phyloP scores from a whole-genome alignment of 2,797 vertebrate genomes.

The Cetoscarus ocellatus region DNA sequence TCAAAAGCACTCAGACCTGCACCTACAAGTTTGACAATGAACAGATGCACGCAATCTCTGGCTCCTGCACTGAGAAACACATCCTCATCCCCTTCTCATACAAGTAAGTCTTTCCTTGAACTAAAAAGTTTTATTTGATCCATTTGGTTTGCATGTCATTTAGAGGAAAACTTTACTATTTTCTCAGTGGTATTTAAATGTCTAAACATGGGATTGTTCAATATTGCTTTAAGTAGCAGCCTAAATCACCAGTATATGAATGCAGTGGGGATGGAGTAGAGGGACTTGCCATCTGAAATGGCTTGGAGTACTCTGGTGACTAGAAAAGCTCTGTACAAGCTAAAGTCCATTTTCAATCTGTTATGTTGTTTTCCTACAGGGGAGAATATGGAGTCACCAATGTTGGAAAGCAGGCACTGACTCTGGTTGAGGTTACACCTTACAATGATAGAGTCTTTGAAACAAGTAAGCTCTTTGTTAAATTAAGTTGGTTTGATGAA shows the following conservation, averaged over 20 bases:
- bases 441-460: conserved; percentile 91
- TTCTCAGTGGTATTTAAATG: too few species aligned
- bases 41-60: conserved; percentile 90
- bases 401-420: conserved; percentile 90
- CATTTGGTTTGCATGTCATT: not conserved
- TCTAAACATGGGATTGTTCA: too few species aligned
- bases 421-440: conserved; percentile 84
- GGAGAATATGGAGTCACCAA: conserved; percentile 87
- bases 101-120: conserved; percentile 82
- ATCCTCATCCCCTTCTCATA: conserved; percentile 90
- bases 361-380: conserved; percentile 69
- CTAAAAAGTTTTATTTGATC: not conserved
- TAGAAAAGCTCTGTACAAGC: too few species aligned
- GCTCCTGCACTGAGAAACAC: conserved; percentile 91
- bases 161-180: not conserved
- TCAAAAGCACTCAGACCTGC: conserved; percentile 92
- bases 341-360: too few species aligned
- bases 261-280: too few species aligned
- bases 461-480: conserved; percentile 78
- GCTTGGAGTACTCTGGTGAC: too few species aligned
- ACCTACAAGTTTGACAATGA: conserved; percentile 91
- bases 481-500: conserved; percentile 6
- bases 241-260: too few species aligned
- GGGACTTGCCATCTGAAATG: too few species aligned
- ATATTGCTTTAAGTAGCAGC: too few species aligned